Percentiles rank a stretch among this genome's conserved stretches.
Evolutionary conservation across 2,113 vertebrate species (phyloP).

Genomic region (Paraplagusia blochii): DNA sequence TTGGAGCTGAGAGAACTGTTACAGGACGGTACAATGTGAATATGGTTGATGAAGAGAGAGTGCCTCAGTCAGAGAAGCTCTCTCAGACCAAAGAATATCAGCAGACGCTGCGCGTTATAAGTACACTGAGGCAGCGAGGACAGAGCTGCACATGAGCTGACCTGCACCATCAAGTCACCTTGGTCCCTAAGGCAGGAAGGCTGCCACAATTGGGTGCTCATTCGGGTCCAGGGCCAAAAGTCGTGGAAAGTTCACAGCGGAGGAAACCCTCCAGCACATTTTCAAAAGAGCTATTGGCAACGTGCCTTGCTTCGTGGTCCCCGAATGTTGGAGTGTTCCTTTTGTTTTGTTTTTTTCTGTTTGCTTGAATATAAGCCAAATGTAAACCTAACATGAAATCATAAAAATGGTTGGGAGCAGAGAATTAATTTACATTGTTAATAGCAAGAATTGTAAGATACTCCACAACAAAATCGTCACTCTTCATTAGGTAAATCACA

Average conservation of each 20-base stretch:
- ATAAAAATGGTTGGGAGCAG: neutral
- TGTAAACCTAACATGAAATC: slow-evolving; percentile 1
- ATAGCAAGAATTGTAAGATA: neutral
- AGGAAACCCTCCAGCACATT: slow-evolving; percentile 16
- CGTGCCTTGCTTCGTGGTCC: slow-evolving; percentile 56
- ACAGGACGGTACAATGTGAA: neutral
- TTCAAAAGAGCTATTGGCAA: slow-evolving; percentile 23
- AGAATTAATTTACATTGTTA: neutral
- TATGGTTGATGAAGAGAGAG: slow-evolving; percentile 25
- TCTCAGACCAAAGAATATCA: slow-evolving; percentile 75
- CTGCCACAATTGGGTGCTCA: slow-evolving; percentile 13
- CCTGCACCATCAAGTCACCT: slow-evolving; percentile 2
- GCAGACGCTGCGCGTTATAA: slow-evolving; percentile 8
- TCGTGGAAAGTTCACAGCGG: neutral
- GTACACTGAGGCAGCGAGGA: slow-evolving; percentile 7
- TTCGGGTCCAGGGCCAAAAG: slow-evolving; percentile 1
- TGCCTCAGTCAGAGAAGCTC: slow-evolving; percentile 46
- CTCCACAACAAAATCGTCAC: neutral
- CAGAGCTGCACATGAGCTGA: neutral
- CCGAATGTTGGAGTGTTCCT: neutral
- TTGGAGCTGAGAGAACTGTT: slow-evolving; percentile 80
- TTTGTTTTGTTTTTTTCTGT: slow-evolving; percentile 13
- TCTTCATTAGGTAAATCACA: neutral
- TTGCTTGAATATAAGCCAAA: slow-evolving; percentile 24
- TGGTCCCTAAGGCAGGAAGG: slow-evolving; percentile 3